Conservation (phyloP, 2,797 vertebrate species). For the Microtus obscurus region DNA sequence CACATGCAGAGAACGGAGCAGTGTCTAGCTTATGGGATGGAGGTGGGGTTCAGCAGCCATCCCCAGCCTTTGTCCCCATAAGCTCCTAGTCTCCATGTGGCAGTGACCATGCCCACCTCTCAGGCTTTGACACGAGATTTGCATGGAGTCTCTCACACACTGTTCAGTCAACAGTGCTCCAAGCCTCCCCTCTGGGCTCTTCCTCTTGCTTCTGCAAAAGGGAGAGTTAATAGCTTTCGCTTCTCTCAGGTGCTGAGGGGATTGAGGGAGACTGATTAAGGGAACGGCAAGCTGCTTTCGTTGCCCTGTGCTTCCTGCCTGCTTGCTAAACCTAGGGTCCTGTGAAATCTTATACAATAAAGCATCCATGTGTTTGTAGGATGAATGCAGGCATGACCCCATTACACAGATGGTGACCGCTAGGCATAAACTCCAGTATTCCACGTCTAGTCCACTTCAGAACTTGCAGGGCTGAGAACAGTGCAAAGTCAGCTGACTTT, state of each 20-base stretch:
- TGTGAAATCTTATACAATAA: rapidly evolving
- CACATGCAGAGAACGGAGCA: rapidly evolving
- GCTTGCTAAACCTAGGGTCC: background rate
- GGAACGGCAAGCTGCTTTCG: too few relatives aligned
- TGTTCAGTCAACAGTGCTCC: rapidly evolving
- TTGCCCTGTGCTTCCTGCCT: rapidly evolving
- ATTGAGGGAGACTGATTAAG: background rate
- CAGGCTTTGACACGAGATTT: background rate
- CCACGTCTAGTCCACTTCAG: background rate
- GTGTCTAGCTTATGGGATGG: background rate
- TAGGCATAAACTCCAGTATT: background rate
- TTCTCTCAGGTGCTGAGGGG: background rate
- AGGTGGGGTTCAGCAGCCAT: rapidly evolving
- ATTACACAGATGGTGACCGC: background rate
- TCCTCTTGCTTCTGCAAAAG: background rate
- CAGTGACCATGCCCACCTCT: rapidly evolving
- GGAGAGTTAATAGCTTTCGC: background rate
- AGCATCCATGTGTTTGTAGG: background rate
- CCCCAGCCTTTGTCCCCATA: too few relatives aligned
- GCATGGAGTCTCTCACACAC: rapidly evolving
- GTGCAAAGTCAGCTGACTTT: background rate
- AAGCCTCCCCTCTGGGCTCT: background rate
- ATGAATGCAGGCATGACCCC: background rate
- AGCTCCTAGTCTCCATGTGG: background rate
- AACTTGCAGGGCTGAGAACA: background rate